Evolutionary conservation across 2,888 invertebrate genomes (phyloP).

Genomic region (Caenorhabditis imperialis): DNA sequence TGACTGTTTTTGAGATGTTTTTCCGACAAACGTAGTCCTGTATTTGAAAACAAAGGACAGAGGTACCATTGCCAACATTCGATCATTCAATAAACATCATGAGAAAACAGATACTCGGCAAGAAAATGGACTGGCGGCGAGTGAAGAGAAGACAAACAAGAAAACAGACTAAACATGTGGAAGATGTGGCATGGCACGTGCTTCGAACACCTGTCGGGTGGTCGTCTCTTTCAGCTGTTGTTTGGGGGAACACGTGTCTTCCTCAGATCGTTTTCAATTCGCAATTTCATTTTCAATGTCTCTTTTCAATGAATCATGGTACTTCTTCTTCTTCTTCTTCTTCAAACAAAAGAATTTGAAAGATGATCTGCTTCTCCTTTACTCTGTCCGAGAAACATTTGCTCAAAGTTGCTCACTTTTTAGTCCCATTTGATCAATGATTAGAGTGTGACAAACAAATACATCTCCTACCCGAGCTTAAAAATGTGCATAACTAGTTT

Average conservation of each 20-base stretch:
- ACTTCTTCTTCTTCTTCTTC: slow-evolving; percentile 11
- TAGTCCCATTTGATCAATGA: neutral
- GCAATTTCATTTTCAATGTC: too few species aligned
- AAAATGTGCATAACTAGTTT: slow-evolving; percentile 26
- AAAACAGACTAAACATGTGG: slow-evolving; percentile 36
- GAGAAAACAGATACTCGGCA: too few species aligned
- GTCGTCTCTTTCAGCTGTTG: slow-evolving; percentile 24
- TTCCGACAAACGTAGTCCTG: too few species aligned
- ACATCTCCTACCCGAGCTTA: neutral
- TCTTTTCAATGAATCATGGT: too few species aligned
- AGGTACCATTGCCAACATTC: too few species aligned
- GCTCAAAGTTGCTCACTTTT: neutral
- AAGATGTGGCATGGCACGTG: slow-evolving; percentile 9
- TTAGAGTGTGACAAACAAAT: neutral
- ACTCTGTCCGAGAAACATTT: slow-evolving; percentile 13
- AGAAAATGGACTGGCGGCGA: too few species aligned
- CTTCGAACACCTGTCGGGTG: slow-evolving; percentile 28
- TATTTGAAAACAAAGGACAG: too few species aligned
- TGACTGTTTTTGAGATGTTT: too few species aligned
- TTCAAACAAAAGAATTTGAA: slow-evolving; percentile 40
- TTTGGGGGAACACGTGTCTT: slow-evolving; percentile 36
- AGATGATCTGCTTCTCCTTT: slow-evolving; percentile 36
- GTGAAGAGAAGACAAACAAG: too few species aligned
- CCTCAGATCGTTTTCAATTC: too few species aligned
- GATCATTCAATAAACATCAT: too few species aligned